Evolutionary conservation across 2,113 vertebrate species (phyloP), one percentile per base, ranked within the genome.

Genomic region (Plecturocebus donacophilus): DNA sequence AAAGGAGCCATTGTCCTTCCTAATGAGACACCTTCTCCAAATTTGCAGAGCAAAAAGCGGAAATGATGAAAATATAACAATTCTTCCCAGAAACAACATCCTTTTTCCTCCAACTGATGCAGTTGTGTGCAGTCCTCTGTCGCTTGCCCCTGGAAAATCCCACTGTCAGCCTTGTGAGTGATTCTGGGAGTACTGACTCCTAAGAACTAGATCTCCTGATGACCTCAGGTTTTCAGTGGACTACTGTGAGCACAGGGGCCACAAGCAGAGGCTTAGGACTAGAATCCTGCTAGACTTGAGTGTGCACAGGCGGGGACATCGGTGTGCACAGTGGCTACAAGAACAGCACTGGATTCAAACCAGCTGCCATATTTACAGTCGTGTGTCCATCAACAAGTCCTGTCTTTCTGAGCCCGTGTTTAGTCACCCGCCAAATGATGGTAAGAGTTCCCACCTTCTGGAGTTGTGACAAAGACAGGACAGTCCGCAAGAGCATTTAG

Each of bases 301-400:
- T 11, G 76, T 32, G 23, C 38, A 14, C 1, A 4, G 61, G n/a
- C 3, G 11, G 8, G 2, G 5, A 19, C 6, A 3, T 8, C 11
- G 12, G 0, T 0, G n/a, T 25, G 1, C 11, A 2, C 7, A 6
- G 66, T 16, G 13, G 13, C 6, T 38, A 30, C 3, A 38, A 56
- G 38, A 42, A 42, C 8, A 56, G 25, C 6, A 21, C 47, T 16
- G 30, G 70, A 66, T 61, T 56, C 12, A 13, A 42, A 32, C 27
- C 8, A 30, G 35, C 14, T 25, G n/a, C 32, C n/a, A 30, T 4
- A 6, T 35, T 11, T 21, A 13, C 58, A 54, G 47, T 3, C 35
- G 3, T 49, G 54, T 70, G 79, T 27, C 6, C 27, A 17, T 77
- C 35, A 17, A 19, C 21, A 70, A 64, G 14, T 9, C 25, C 45